These are phyloP conservation scores for Hylyphantes graminicola DNA, from an alignment of 1,140 invertebrate species.

Conservation along the genomic window DNA sequence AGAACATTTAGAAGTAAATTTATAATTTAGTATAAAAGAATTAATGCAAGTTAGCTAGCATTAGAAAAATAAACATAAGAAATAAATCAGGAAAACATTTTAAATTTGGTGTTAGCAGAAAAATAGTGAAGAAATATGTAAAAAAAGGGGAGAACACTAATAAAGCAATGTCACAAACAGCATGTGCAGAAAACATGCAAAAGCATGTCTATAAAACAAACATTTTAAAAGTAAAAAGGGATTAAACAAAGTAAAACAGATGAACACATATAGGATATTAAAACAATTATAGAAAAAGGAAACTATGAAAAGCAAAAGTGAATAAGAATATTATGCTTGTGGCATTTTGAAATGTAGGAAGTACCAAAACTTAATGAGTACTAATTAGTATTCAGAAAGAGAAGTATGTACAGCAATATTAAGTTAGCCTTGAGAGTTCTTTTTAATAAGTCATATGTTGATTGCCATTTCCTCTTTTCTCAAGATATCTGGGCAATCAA, in stretches of 20 bases:
- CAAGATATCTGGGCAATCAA: no score
- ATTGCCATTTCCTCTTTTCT: no score
- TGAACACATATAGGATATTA: background rate
- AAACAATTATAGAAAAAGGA: constrained; percentile 4
- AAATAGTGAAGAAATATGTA: background rate
- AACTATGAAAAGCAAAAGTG: constrained; percentile 1
- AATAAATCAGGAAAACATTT: background rate
- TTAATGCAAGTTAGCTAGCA: background rate
- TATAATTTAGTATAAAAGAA: background rate
- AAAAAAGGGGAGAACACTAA: constrained; percentile 41
- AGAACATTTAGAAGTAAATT: background rate
- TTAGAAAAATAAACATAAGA: constrained; percentile 9
- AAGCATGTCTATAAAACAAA: constrained; percentile 47
- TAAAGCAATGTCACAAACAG: constrained; percentile 57
- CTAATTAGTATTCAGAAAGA: no score
- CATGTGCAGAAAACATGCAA: constrained; percentile 59
- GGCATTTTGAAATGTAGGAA: no score
- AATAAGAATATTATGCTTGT: no score
- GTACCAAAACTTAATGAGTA: no score
- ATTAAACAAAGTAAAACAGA: constrained; percentile 31
- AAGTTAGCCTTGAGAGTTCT: no score
- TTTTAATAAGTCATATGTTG: no score
- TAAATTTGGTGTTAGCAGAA: no score
- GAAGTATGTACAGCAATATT: no score
- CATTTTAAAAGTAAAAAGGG: constrained; percentile 39